Evolutionary conservation across 2,797 vertebrate species (phyloP).

Genomic region (Loris lydekkerianus): DNA sequence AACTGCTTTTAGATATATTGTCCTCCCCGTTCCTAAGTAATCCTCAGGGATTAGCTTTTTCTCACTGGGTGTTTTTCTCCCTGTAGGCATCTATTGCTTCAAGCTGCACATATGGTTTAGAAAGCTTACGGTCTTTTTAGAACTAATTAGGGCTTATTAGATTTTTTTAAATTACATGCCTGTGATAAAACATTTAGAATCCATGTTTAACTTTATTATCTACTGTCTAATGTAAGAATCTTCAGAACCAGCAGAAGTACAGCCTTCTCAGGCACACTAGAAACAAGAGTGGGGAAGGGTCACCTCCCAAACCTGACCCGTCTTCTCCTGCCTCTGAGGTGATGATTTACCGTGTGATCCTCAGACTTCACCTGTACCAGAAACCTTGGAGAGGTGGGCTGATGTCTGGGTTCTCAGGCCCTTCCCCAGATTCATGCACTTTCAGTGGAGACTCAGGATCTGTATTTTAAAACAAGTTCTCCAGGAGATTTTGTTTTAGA

Average conservation of each 20-base stretch:
- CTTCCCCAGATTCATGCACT: background rate
- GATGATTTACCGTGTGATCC: background rate
- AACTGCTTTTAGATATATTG: background rate
- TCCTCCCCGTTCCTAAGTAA: background rate
- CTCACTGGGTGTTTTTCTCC: background rate
- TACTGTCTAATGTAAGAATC: background rate
- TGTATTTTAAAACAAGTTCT: slow-evolving; percentile 30
- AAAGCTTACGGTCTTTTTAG: slow-evolving; percentile 22
- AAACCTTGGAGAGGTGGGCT: background rate
- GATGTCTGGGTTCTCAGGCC: background rate
- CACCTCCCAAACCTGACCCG: background rate
- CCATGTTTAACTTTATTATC: background rate
- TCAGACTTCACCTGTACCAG: background rate
- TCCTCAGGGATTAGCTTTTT: background rate
- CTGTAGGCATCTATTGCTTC: background rate
- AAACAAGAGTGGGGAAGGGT: background rate
- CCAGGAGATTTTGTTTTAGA: background rate
- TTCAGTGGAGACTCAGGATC: background rate
- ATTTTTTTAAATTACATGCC: slow-evolving; percentile 14
- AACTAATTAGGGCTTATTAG: slow-evolving; percentile 27
- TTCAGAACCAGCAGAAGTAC: background rate
- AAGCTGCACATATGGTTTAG: background rate
- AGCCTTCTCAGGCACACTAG: background rate
- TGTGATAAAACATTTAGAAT: slow-evolving; percentile 24
- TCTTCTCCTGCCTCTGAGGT: background rate